These are phyloP conservation scores for Aromia moschata DNA, from an alignment of 2,888 invertebrate genomes.

Conservation along the genomic window DNA sequence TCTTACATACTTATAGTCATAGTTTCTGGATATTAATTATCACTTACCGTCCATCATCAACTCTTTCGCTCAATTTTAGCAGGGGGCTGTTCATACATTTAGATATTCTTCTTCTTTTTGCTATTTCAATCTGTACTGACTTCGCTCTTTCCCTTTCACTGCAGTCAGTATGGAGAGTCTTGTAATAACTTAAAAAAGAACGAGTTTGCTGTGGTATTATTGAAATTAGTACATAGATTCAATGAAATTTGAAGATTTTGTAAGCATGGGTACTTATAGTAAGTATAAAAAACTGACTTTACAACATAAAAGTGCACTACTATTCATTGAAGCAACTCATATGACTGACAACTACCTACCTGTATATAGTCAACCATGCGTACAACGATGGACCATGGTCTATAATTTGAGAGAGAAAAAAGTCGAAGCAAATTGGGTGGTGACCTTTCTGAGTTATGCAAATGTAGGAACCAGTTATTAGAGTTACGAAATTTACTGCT, in stretches of 20 bases:
- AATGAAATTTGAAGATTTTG: no score
- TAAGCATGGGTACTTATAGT: no score
- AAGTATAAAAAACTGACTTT: no score
- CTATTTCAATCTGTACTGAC: neutral
- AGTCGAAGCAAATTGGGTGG: conserved; percentile 38
- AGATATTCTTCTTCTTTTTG: neutral
- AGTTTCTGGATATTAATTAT: no score
- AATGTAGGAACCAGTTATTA: conserved; percentile 31
- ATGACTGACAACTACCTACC: conserved; percentile 20
- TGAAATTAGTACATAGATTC: no score
- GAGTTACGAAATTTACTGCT: conserved; percentile 30
- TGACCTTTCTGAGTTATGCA: conserved; percentile 35
- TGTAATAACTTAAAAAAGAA: conserved; percentile 26
- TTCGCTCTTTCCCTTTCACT: neutral
- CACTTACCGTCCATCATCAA: neutral
- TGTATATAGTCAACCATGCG: conserved; percentile 38
- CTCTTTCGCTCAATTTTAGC: neutral
- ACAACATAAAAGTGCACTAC: no score
- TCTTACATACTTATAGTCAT: no score
- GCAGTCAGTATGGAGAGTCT: conserved; percentile 1
- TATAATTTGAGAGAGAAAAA: conserved; percentile 36
- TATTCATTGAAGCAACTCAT: no score
- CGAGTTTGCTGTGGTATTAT: no score
- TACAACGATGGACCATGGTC: conserved; percentile 43
- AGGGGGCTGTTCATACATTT: neutral